Evolutionary conservation across 2,113 vertebrate species (phyloP).

Genomic region (Odontesthes bonariensis): DNA sequence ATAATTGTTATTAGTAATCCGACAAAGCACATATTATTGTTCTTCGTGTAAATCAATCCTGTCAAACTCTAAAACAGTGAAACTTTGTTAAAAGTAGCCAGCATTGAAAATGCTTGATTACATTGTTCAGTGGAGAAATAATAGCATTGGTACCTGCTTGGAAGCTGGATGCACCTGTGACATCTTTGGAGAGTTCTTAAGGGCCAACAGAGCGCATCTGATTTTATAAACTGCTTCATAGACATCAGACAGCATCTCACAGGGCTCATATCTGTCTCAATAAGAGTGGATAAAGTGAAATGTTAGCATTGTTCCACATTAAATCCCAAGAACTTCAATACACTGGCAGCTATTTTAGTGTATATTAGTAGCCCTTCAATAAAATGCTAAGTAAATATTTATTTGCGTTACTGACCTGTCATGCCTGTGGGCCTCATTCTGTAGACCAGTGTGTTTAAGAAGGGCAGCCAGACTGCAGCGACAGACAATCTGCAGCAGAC

Average conservation of each 20-base stretch:
- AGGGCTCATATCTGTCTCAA: conserved; percentile 80
- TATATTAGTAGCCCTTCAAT: not conserved
- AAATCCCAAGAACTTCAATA: not conserved
- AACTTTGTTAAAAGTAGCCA: not conserved
- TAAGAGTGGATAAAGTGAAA: conserved; percentile 18
- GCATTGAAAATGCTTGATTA: not conserved
- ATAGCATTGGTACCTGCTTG: conserved; percentile 74
- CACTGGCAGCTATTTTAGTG: too few species aligned
- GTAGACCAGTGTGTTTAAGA: conserved; percentile 84
- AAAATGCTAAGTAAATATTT: not conserved
- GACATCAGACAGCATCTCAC: conserved; percentile 81
- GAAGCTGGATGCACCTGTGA: conserved; percentile 61
- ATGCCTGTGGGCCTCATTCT: conserved; percentile 80
- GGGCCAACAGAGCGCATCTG: conserved; percentile 79
- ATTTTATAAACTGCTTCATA: conserved; percentile 85
- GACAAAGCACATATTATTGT: not conserved
- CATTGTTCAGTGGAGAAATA: not conserved
- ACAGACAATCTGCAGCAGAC: conserved; percentile 81
- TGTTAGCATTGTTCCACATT: not conserved
- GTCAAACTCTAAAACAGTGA: not conserved
- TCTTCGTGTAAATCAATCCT: not conserved
- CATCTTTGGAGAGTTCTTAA: conserved; percentile 76
- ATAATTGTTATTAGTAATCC: too few species aligned
- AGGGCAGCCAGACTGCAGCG: conserved; percentile 85
- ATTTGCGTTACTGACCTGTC: conserved; percentile 75